Evolutionary conservation across 64 coral and sea anemone species (phyloP), one percentile per base, ranked within the genome.

Genomic region (Porites lutea): DNA sequence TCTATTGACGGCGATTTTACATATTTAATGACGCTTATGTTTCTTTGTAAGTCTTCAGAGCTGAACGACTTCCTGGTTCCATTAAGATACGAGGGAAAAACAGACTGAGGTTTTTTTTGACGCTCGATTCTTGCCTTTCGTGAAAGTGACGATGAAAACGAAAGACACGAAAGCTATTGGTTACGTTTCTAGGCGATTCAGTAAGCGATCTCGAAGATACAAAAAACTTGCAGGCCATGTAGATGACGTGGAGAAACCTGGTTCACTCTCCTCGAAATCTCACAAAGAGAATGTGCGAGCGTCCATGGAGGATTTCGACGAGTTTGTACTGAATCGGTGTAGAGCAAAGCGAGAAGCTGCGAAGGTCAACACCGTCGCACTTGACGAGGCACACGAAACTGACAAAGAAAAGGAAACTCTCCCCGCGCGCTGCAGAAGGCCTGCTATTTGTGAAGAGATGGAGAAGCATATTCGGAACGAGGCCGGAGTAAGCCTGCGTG

Each of bases 381-480:
- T 68, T 3, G 81, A 84, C 11, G 81, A 12, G 52, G 81, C 67
- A 51, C 8, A 89, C 8, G 19, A 67, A 45, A 12, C 2, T 14
- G 86, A 88, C 37, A 4, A 2, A 13, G 52, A 75, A 7, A 88
- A 61, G 52, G 86, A 88, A 59, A 22, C 70, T 13, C 19, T 59
- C 20, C 52, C 69, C 0, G 72, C 8, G 14, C 86, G 86, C 57
- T 16, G 72, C 44, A 91, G 89, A 75, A 47, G 89, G 14, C 67
- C 73, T 19, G 89, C 89, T 12, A 83, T 91, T 48, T 91, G 89
- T 15, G 89, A 91, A 20, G 89, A 91, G 58, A 91, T 91, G 18
- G 89, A 91, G 15, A 74, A 61, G 54, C 6, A 54, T 5, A 91
- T 62, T 49, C 75, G 44, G 67, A 83, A 75, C 53, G 69, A 91